Base-by-base conservation (phyloP, 2,888 invertebrate species). In the Adelognathus sp. region DNA sequence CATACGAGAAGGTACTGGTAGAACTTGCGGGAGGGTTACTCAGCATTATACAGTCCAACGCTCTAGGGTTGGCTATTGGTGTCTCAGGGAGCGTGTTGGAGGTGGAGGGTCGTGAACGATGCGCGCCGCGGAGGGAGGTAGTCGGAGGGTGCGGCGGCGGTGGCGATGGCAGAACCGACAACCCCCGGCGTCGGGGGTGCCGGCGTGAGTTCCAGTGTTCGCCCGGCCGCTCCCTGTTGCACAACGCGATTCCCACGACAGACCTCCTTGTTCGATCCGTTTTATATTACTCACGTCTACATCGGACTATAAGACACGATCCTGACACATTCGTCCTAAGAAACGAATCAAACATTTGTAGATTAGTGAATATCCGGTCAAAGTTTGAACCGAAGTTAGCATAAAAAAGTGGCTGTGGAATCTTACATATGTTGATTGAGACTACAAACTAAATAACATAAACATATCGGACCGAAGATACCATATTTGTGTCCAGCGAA, bases 211-310 rank as follows among this genome's bases (percentile, higher is more conserved):
- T 88, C 85, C 89, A 91, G 90, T 89, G 86, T 90, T 88, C 89
- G 88, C 89, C 89, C 91, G 89, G 88, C 90, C 91, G 90, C 91
- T 90, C 91, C 90, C 90, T 88, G 89, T 88, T 89, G 89, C 88
- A 87, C 88, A 88, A 69, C 79, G 73, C 74, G 70, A 70, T 70
- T 64, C 21, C 44, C 29, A 46, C 39, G 27, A 70, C 63, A 52
- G 64, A 56, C 33, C 41, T 29, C 54, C 61, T 39, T 46, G 21
- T 60, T 41, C 39, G 31, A 41, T 24, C 29, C 31, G 21, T 56
- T 63, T n/a, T 66, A 33, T 24, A 46, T 14, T 24, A 33, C 52
- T 21, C 18, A 24, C 29, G 58, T 50, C 52, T 36, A 33, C 16
- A 21, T 16, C 41, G 54, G 44, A 58, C 54, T 41, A 27, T 41